Base-by-base conservation (phyloP, 2,888 invertebrate species). In the Patella depressa region DNA sequence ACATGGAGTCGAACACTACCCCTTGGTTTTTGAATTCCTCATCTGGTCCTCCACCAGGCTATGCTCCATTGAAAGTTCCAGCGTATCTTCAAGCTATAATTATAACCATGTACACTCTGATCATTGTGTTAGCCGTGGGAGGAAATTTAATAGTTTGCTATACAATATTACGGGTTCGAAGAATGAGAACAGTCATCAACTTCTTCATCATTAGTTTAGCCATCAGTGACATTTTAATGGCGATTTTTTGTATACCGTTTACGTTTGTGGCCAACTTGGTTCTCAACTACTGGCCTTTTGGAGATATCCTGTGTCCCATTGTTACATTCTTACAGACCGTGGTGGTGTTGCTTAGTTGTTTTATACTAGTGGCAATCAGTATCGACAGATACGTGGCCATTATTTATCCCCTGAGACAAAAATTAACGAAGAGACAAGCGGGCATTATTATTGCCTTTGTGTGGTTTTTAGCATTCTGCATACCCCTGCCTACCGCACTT, bases 131-230 rank as follows among this genome's bases (percentile, higher is more conserved):
- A 2, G 92, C 93, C 0, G 85, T 93, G 2, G 89, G 91, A 2
- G 93, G 93, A 1, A 91, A 93, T 91, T 84, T 92, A 90, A 75
- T 94, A 73, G 96, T 98, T 34, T 96, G 96, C 91, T 97, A 96
- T 91, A 95, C 97, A 45, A 96, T 98, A 0, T 93, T 95, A 83
- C 94, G 95, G 4, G 95, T 95, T 17, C 95, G 96, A 0, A 94
- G 96, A 65, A 97, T 97, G 97, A 94, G 96, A 86, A 97, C 97
- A 0, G 96, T 97, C 3, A 97, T 97, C 70, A 98, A 98, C 91
- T 96, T 91, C 79, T 89, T 92, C 78, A 91, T 92, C 71, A 88
- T 91, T 17, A 92, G 91, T 80, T 85, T 92, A 74, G 92, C 92
- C 15, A 76, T 89, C 73, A 90, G 91, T 70, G 92, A 93, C 83